Percentiles rank a stretch among this genome's conserved stretches.
These are phyloP conservation scores for Planococcus citri DNA, from an alignment of 1,140 invertebrate species.

Conservation along the genomic window DNA sequence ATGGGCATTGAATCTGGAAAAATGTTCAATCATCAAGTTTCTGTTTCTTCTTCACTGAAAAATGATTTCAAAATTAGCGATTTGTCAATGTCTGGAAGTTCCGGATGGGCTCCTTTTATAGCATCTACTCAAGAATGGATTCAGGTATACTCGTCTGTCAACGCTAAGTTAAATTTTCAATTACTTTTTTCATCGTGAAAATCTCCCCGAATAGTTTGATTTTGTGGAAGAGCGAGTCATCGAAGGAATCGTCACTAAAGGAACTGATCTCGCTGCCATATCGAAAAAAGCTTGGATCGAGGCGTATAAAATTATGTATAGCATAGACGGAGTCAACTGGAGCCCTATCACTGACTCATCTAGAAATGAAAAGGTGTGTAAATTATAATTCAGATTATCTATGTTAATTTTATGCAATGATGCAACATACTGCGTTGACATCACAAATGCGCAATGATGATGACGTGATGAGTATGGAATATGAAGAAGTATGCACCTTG, in stretches of 20 bases:
- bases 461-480: neutral
- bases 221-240: slow-evolving; percentile 58
- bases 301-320: slow-evolving; percentile 56
- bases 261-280: slow-evolving; percentile 29
- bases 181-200: neutral
- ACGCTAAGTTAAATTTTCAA: neutral
- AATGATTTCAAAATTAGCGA: slow-evolving; percentile 23
- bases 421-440: no score
- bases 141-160: slow-evolving; percentile 23
- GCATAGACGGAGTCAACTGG: slow-evolving; percentile 54
- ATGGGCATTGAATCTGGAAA: slow-evolving; percentile 24
- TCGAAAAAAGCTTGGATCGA: slow-evolving; percentile 55
- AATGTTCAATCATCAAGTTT: slow-evolving; percentile 13
- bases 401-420: neutral
- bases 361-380: slow-evolving; percentile 37
- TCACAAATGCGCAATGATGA: no score
- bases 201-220: slow-evolving; percentile 41
- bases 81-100: slow-evolving; percentile 23
- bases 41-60: slow-evolving; percentile 23
- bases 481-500: neutral
- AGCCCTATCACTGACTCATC: slow-evolving; percentile 47
- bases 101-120: slow-evolving; percentile 27
- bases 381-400: neutral
- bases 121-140: slow-evolving; percentile 28
- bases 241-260: slow-evolving; percentile 63